Conservation (phyloP, 2,113 vertebrate genomes). For the Laticauda colubrina region DNA sequence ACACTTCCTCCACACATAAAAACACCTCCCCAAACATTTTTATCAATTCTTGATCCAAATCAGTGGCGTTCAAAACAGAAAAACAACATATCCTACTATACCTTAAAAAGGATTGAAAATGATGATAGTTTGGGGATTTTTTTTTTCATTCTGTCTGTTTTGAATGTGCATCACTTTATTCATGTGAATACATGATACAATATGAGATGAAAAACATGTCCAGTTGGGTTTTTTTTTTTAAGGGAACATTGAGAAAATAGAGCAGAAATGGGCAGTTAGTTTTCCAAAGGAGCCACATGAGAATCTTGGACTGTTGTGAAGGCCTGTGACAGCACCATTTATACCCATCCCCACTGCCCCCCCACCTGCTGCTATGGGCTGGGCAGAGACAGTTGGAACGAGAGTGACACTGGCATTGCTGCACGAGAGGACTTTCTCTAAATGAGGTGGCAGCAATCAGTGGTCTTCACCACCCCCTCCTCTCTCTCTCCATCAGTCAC, state of each 20-base stretch:
- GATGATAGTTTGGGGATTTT: neutral
- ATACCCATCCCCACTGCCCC: neutral
- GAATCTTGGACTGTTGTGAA: neutral
- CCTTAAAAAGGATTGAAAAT: neutral
- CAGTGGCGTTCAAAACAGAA: neutral
- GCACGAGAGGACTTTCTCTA: neutral
- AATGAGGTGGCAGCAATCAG: neutral
- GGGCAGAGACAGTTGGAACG: neutral
- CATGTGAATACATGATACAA: neutral
- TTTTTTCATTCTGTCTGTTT: neutral
- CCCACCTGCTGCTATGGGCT: rapidly evolving
- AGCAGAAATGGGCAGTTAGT: neutral
- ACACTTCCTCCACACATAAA: neutral
- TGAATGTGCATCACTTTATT: neutral
- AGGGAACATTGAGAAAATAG: neutral
- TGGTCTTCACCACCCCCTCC: neutral
- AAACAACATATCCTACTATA: neutral
- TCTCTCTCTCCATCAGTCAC: neutral
- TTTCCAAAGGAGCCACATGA: neutral
- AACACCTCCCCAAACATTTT: neutral
- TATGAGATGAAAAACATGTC: neutral
- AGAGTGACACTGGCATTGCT: neutral
- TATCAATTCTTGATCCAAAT: neutral
- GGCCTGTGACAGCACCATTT: neutral
- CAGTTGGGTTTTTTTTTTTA: neutral